Evolutionary conservation across 2,797 vertebrate genomes (phyloP), one percentile per base, ranked within the genome.

Genomic region (Pterois miles): DNA sequence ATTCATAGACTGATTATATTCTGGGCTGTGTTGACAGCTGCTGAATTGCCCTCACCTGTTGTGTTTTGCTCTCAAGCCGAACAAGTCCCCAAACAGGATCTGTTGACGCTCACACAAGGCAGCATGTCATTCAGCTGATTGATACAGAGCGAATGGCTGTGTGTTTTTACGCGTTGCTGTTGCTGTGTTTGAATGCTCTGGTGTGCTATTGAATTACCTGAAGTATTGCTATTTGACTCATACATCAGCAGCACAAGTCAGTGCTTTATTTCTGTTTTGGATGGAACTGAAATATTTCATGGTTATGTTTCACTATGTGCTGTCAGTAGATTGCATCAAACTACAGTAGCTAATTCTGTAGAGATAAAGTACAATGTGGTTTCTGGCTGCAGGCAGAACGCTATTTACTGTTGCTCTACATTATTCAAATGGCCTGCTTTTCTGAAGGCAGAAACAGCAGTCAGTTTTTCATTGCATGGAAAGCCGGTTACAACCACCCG

Each of bases 11-110:
- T 88, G 91, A 93, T 92, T 93, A 91, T 90, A 85, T 92, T 89
- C 71, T 84, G 80, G 86, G 83, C 74, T 69, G 89, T 89, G 91
- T 86, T 93, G 93, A 92, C 92, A 94, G 93, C 91, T 90, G 86
- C 88, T 92, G 90, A 90, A 93, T 92, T 92, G 86, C 82, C 74
- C 88, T 93, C 91, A 93, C 93, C 91, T 93, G 91, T 92, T 93
- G 89, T 92, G 90, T 91, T 92, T 90, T 71, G 86, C 89, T 90
- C 91, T 89, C 73, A 65, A 88, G 85, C 86, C 46, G 72, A 91
- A 88, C 89, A 90, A 90, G 88, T 91, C 88, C 82, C 90, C 76
- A 85, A 90, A 88, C 88, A 89, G 84, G 83, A 92, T 92, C 81
- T 86, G 89, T 90, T 91, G 88, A 92, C 92, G 90, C 86, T 76